Conservation (phyloP, 2,113 vertebrate genomes). For the Bos indicus region DNA sequence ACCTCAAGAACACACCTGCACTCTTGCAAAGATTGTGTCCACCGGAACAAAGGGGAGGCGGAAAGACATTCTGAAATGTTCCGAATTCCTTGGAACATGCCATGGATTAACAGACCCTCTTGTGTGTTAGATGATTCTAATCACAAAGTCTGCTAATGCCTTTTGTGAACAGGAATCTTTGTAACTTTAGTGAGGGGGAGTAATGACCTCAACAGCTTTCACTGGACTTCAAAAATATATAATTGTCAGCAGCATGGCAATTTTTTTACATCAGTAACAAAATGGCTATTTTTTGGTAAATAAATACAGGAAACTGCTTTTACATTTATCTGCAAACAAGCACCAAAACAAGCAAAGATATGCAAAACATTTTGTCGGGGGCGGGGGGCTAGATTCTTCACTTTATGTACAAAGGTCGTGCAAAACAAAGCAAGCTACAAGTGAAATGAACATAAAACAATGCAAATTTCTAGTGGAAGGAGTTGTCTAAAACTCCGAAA, state of each 20-base stretch:
- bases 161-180: conserved; percentile 22
- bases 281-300: neutral
- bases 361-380: neutral
- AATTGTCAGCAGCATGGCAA: neutral
- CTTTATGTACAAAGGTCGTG: neutral
- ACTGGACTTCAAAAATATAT: conserved; percentile 18
- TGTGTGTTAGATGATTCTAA: conserved; percentile 33
- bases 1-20: conserved; percentile 49
- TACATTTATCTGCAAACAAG: conserved; percentile 16
- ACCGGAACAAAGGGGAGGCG: neutral
- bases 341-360: neutral
- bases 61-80: conserved; percentile 12
- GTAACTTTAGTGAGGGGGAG: neutral
- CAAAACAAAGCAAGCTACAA: neutral
- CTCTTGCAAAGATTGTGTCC: neutral
- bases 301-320: conserved; percentile 41
- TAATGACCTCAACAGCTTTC: conserved; percentile 43
- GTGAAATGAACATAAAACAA: neutral
- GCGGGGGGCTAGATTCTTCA: neutral
- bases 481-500: neutral
- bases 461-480: neutral
- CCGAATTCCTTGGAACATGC: neutral
- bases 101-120: neutral
- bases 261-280: conserved; percentile 35
- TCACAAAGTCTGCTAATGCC: conserved; percentile 24